Evolutionary conservation across 2,113 vertebrate species (phyloP).

Genomic region (Calyptommatus sinebrachiatus): DNA sequence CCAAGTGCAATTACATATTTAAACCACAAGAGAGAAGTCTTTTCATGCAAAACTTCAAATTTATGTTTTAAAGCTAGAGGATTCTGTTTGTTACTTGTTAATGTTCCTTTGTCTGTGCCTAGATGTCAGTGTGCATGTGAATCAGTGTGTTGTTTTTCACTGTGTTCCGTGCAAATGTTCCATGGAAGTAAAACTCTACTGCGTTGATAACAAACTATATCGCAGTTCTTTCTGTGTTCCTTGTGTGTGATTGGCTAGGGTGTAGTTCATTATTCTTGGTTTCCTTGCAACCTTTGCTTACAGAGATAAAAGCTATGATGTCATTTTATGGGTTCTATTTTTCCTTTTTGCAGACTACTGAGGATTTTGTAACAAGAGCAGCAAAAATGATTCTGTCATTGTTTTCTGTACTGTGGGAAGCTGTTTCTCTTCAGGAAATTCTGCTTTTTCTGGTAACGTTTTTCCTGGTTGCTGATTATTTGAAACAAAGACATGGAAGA

Average conservation of each 20-base stretch:
- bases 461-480: conserved; percentile 65
- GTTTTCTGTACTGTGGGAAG: conserved; percentile 47
- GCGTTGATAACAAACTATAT: too few species aligned
- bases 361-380: neutral
- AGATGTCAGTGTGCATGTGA: too few species aligned
- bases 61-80: accelerated
- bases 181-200: too few species aligned
- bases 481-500: conserved; percentile 65
- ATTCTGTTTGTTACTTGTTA: too few species aligned
- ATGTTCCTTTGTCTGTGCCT: too few species aligned
- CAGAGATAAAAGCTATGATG: neutral
- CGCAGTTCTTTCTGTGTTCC: too few species aligned
- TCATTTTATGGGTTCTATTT: neutral
- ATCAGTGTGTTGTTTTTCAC: too few species aligned
- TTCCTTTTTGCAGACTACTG: too few species aligned
- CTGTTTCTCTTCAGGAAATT: conserved; percentile 56
- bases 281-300: accelerated
- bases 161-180: too few species aligned
- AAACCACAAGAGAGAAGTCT: conserved; percentile 59
- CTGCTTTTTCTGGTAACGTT: conserved; percentile 64
- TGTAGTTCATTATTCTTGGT: neutral
- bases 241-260: too few species aligned
- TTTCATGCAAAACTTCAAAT: conserved; percentile 35
- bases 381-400: neutral
- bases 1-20: neutral